Conservation (phyloP, 2,888 invertebrate genomes). For the Hypomecis punctinalis region DNA sequence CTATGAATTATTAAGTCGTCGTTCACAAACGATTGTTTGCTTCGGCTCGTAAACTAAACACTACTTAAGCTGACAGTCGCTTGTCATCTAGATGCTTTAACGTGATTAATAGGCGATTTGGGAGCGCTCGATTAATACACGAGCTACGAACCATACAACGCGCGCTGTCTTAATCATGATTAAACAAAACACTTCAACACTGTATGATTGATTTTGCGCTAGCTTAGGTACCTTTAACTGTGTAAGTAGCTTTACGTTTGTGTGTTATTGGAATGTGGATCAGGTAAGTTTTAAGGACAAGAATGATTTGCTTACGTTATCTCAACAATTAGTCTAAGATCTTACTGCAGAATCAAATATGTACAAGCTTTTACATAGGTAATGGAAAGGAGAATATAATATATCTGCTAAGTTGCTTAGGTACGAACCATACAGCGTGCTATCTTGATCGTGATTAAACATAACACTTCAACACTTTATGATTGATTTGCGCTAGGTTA, state of each 20-base stretch:
- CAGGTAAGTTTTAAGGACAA: too few species aligned
- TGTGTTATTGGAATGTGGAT: too few species aligned
- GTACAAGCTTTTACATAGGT: too few species aligned
- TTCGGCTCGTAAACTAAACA: conserved; percentile 75
- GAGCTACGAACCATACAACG: conserved; percentile 63
- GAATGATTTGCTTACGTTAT: too few species aligned
- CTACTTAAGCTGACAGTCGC: conserved; percentile 81
- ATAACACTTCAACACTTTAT: conserved; percentile 59
- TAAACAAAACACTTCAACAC: conserved; percentile 64
- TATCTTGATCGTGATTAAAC: conserved; percentile 73
- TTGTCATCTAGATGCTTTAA: conserved; percentile 82
- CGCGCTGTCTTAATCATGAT: conserved; percentile 71
- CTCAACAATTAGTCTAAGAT: too few species aligned
- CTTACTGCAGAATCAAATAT: too few species aligned
- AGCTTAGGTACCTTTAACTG: neutral
- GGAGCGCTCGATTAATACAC: conserved; percentile 76
- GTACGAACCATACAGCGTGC: conserved; percentile 63
- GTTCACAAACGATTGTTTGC: conserved; percentile 76
- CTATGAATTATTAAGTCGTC: neutral
- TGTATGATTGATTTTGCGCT: conserved; percentile 57
- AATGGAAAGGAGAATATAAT: too few species aligned
- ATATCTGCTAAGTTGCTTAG: conserved; percentile 24
- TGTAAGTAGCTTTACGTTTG: too few species aligned
- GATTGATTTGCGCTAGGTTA: conserved; percentile 52
- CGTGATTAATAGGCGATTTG: conserved; percentile 82